These are phyloP conservation scores for Actenoides lindsayi DNA, from an alignment of 2,113 vertebrate genomes.

Conservation along the genomic window DNA sequence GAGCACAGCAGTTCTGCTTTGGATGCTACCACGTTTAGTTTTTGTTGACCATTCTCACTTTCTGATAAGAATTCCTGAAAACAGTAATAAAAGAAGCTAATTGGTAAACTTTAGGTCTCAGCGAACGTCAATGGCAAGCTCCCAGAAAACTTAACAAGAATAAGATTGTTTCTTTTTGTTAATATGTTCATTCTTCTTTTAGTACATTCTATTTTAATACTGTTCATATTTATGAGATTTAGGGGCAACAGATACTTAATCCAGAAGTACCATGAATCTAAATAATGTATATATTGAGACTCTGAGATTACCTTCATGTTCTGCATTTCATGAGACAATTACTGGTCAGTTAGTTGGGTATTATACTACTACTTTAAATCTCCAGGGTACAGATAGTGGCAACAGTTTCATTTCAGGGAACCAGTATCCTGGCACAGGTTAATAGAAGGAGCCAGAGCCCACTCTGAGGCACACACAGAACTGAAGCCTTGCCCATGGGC, in stretches of 20 bases:
- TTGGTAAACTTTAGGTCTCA: background rate
- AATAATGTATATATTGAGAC: background rate
- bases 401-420: background rate
- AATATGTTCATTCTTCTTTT: background rate
- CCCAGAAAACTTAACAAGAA: background rate
- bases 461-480: background rate
- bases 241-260: background rate
- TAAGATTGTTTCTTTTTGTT: background rate
- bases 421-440: background rate
- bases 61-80: conserved; percentile 90
- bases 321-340: background rate
- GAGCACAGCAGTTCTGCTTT: conserved; percentile 89
- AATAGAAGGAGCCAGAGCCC: background rate
- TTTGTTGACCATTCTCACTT: conserved; percentile 91
- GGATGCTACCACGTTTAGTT: conserved; percentile 83
- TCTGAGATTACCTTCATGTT: background rate
- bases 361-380: background rate
- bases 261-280: background rate
- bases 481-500: background rate
- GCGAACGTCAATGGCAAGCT: background rate
- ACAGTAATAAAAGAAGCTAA: background rate
- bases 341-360: background rate
- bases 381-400: background rate
- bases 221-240: background rate
- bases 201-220: background rate